Evolutionary conservation across 1,140 invertebrate species (phyloP), one percentile per base, ranked within the genome.

Genomic region (Pseudomyrmex concolor): DNA sequence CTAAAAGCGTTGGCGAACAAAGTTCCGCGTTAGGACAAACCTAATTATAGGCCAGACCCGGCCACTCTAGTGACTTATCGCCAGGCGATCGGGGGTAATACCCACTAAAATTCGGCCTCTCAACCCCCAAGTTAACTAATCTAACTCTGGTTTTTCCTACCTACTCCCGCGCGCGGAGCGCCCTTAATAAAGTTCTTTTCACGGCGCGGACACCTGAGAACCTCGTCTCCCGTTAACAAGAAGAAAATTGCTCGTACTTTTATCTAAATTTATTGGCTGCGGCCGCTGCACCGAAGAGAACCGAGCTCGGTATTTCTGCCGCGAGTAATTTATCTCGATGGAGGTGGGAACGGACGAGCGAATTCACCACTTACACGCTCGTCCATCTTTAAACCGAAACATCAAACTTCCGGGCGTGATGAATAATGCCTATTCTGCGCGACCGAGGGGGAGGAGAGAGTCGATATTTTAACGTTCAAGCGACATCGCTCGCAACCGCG

Each of bases 181-280:
- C 12, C 54, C 22, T 71, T 64, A 72, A 54, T 50, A 22, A 67
- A 73, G 67, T 73, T 85, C 55, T 86, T 86, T 70, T 55, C 51
- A 15, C 17, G 10, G n/a, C 34, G 13, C 54, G 48, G 19, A 8
- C 34, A 66, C 17, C 48, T 22, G 68, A 60, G 62, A 25, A 12
- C 22, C 2, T 12, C 66, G 15, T 12, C 17, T 7, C 76, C 48
- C 86, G 86, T 91, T 91, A 91, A 90, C 91, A 89, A 91, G 91
- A 90, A 91, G 89, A 91, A 91, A 91, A 91, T 91, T 91, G 89
- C 91, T 89, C 87, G 82, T 91, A 90, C 90, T 88, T 91, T 91
- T 85, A 84, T 90, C 86, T 86, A 89, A 88, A 91, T 90, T 90
- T 90, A 90, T 90, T 74, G 89, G 86, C 60, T 63, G 86, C 22